phyloP scores from a whole-genome alignment of 2,113 vertebrate genomes.

The Panthera uncia region DNA sequence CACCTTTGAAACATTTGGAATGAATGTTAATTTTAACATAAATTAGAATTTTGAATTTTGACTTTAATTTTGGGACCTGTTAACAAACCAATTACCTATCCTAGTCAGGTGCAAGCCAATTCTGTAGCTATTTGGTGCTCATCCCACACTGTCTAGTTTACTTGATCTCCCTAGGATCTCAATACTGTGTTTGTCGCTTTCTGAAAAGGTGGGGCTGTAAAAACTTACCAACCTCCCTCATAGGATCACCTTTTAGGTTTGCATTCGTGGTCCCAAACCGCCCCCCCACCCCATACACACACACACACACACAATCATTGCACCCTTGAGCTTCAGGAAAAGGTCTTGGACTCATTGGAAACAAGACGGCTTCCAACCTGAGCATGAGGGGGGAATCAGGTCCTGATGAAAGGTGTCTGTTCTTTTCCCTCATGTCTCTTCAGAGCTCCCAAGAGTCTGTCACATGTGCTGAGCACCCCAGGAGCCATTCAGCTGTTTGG shows the following conservation, averaged over 20 bases:
- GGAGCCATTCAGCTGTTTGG: not conserved
- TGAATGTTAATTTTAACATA: slow-evolving; percentile 8
- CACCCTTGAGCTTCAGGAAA: not conserved
- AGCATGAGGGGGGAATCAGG: not conserved
- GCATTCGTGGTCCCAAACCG: not conserved
- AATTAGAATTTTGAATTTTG: slow-evolving; percentile 38
- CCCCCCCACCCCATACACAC: no score
- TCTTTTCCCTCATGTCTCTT: not conserved
- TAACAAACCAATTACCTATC: not conserved
- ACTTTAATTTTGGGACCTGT: not conserved
- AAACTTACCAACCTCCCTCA: not conserved
- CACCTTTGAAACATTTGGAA: not conserved
- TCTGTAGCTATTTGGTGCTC: not conserved
- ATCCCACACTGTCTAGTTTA: not conserved
- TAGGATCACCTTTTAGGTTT: not conserved
- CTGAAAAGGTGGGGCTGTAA: not conserved
- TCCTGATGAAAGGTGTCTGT: not conserved
- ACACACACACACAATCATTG: not conserved
- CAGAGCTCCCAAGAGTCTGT: not conserved
- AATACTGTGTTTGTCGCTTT: not conserved
- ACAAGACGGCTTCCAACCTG: not conserved
- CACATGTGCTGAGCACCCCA: not conserved
- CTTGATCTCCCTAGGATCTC: not conserved
- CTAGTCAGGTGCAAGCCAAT: not conserved
- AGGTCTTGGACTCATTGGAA: not conserved